Conservation (phyloP, 2,888 invertebrate species). For the Heliconius charithonia region DNA sequence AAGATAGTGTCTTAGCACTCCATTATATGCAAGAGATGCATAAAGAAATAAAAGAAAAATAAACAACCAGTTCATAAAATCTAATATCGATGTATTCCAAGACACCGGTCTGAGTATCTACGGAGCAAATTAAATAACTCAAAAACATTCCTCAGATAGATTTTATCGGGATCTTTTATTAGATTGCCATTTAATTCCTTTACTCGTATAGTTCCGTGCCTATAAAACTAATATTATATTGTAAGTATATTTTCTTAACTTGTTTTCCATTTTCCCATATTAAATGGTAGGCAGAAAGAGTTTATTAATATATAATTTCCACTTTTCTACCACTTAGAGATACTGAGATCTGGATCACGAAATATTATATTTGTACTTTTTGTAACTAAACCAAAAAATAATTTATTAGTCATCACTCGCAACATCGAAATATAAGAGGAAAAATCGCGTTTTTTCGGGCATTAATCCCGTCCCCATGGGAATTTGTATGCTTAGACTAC, state of each 20-base stretch:
- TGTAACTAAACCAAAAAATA: background rate
- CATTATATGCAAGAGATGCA: background rate
- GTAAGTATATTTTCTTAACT: background rate
- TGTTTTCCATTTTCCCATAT: background rate
- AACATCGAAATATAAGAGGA: no score
- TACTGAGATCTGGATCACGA: background rate
- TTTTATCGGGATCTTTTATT: slow-evolving; percentile 25
- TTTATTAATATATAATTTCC: background rate
- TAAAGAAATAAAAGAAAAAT: background rate
- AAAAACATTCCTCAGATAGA: slow-evolving; percentile 26
- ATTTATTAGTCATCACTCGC: background rate
- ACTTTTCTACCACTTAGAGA: background rate
- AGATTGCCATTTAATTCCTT: slow-evolving; percentile 22
- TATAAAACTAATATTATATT: background rate
- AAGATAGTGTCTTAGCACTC: background rate
- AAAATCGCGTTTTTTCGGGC: background rate
- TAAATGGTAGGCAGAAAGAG: background rate
- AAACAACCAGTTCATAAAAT: background rate
- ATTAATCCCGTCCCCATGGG: background rate
- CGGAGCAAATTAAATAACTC: slow-evolving; percentile 32
- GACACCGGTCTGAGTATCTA: background rate
- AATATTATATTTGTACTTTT: background rate
- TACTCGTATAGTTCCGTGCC: slow-evolving; percentile 2
- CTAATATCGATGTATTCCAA: slow-evolving; percentile 5
- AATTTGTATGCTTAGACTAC: background rate